Evolutionary conservation across 2,888 invertebrate genomes (phyloP).

Genomic region (Aethes cnicana): DNA sequence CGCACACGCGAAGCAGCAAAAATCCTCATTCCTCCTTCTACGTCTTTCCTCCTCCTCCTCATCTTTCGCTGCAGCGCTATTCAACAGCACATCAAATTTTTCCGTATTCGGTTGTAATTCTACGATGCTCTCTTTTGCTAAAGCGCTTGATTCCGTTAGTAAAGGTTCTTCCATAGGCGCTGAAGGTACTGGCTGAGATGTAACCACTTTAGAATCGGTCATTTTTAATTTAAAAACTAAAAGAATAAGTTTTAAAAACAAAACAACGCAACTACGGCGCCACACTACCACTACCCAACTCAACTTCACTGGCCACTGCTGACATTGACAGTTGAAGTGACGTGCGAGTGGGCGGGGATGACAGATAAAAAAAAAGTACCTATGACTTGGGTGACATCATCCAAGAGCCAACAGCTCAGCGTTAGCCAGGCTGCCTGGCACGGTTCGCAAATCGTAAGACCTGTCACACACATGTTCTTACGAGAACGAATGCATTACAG

Average conservation of each 20-base stretch:
- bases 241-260: neutral
- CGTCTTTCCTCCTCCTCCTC: neutral
- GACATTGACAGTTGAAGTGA: too few species aligned
- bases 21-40: constrained; percentile 12
- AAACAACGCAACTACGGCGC: too few species aligned
- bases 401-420: too few species aligned
- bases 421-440: too few species aligned
- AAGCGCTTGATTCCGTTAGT: neutral
- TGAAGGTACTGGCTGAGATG: neutral
- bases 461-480: too few species aligned
- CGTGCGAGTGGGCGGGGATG: too few species aligned
- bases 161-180: neutral
- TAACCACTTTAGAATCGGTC: neutral
- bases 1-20: constrained; percentile 23
- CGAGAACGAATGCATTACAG: too few species aligned
- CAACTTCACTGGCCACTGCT: too few species aligned
- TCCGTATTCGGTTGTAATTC: neutral
- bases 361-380: too few species aligned
- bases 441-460: too few species aligned
- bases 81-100: neutral
- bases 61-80: neutral
- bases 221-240: neutral
- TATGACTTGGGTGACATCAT: too few species aligned
- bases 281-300: neutral
- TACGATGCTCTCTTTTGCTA: neutral